These are phyloP conservation scores for Oxystoma pomonae DNA, from an alignment of 2,888 invertebrate species.

Conservation along the genomic window DNA sequence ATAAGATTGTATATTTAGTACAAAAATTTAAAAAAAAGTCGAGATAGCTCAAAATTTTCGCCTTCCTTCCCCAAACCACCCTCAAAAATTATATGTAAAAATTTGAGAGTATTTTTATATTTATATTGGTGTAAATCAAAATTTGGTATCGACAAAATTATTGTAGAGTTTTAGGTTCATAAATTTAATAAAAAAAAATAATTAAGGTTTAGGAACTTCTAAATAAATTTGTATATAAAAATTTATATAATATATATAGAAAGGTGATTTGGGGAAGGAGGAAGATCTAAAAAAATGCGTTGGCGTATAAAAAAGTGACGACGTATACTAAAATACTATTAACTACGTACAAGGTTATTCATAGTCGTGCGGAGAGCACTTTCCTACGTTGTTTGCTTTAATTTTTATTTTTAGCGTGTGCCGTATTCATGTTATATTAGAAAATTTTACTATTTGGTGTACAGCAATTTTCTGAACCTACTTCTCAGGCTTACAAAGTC, in stretches of 20 bases:
- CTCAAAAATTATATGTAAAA: constrained; percentile 49
- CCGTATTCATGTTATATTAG: constrained; percentile 52
- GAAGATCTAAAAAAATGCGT: constrained; percentile 43
- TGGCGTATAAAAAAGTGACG: constrained; percentile 46
- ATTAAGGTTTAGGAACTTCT: constrained; percentile 65
- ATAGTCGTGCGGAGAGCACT: constrained; percentile 46
- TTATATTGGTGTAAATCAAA: constrained; percentile 53
- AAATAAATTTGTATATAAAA: constrained; percentile 66
- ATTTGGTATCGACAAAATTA: constrained; percentile 51
- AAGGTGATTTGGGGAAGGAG: constrained; percentile 48
- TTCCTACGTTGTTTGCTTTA: constrained; percentile 40
- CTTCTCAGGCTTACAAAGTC: constrained; percentile 23
- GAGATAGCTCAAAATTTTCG: constrained; percentile 51
- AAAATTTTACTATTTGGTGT: constrained; percentile 53
- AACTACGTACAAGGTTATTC: constrained; percentile 50
- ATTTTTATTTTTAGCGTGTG: constrained; percentile 49
- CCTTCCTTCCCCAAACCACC: constrained; percentile 34
- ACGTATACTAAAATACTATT: constrained; percentile 44
- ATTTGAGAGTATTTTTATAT: constrained; percentile 52
- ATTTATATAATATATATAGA: constrained; percentile 60
- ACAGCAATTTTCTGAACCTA: constrained; percentile 49
- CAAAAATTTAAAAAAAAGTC: constrained; percentile 45
- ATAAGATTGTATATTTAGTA: constrained; percentile 50
- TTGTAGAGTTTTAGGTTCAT: constrained; percentile 51
- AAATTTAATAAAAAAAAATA: constrained; percentile 49